Evolutionary conservation across 1,140 invertebrate genomes (phyloP).

Genomic region (Halyomorpha halys): DNA sequence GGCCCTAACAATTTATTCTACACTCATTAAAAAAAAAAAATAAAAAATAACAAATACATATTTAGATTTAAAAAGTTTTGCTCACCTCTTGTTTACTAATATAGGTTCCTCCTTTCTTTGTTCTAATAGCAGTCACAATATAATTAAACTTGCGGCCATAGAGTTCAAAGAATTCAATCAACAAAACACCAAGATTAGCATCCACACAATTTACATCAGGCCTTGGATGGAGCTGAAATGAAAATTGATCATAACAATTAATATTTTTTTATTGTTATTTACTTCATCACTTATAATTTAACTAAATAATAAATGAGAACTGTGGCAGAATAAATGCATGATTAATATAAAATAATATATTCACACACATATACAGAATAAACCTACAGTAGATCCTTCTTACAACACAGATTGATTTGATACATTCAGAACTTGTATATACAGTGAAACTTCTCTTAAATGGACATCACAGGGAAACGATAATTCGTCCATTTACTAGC

Average conservation of each 20-base stretch:
- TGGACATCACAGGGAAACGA: too few relatives aligned
- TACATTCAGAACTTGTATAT: too few relatives aligned
- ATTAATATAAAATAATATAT: too few relatives aligned
- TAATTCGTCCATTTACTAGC: too few relatives aligned
- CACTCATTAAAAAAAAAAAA: too few relatives aligned
- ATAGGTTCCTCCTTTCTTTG: slow-evolving; percentile 88
- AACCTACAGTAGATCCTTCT: too few relatives aligned
- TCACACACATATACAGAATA: too few relatives aligned
- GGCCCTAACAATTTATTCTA: too few relatives aligned
- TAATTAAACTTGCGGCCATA: slow-evolving; percentile 97
- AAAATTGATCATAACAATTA: not conserved
- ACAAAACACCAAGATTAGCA: slow-evolving; percentile 81
- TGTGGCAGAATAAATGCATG: too few relatives aligned
- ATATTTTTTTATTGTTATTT: not conserved
- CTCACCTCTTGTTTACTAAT: slow-evolving; percentile 84
- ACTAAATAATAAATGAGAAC: not conserved
- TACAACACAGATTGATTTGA: too few relatives aligned
- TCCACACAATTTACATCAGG: slow-evolving; percentile 48
- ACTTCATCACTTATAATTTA: not conserved
- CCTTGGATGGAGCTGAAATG: slow-evolving; percentile 57
- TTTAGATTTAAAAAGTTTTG: not conserved
- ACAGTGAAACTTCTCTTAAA: too few relatives aligned
- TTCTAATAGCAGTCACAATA: slow-evolving; percentile 84
- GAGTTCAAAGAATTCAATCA: slow-evolving; percentile 96
- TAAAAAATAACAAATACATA: too few relatives aligned